Percentiles rank a stretch among this genome's conserved stretches.
phyloP scores from a whole-genome alignment of 2,888 invertebrate genomes.

The Pachydiplax longipennis region DNA sequence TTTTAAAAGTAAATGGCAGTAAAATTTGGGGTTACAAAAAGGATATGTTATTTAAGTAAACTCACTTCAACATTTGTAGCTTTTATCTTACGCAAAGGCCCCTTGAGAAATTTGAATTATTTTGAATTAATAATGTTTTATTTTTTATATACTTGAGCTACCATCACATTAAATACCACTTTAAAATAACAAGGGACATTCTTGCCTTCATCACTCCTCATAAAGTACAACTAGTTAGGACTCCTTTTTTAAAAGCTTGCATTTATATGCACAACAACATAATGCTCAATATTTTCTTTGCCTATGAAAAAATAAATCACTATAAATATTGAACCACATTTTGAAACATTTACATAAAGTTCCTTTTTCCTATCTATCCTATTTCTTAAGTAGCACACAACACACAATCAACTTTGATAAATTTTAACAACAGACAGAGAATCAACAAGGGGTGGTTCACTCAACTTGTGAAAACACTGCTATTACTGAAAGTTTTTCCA shows the following conservation, averaged over 20 bases:
- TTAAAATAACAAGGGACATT: neutral
- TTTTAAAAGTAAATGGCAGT: slow-evolving; percentile 29
- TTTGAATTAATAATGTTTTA: neutral
- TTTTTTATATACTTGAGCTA: neutral
- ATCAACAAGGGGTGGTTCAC: neutral
- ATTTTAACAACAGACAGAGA: slow-evolving; percentile 32
- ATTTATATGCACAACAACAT: slow-evolving; percentile 30
- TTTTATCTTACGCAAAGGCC: neutral
- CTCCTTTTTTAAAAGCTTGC: slow-evolving; percentile 31
- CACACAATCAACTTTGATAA: slow-evolving; percentile 27
- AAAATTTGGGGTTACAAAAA: neutral
- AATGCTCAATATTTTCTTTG: slow-evolving; percentile 25
- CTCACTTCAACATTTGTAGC: neutral
- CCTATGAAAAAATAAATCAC: slow-evolving; percentile 39
- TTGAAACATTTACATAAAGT: neutral
- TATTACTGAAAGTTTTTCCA: neutral
- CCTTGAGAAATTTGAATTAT: neutral
- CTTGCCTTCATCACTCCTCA: neutral
- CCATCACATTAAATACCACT: neutral
- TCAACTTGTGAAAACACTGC: neutral
- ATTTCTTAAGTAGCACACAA: slow-evolving; percentile 6
- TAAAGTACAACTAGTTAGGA: neutral
- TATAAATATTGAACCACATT: slow-evolving; percentile 21
- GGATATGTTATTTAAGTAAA: slow-evolving; percentile 18
- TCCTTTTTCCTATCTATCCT: neutral